These are phyloP conservation scores for Oligia latruncula DNA, from an alignment of 2,888 invertebrate species.

Conservation along the genomic window DNA sequence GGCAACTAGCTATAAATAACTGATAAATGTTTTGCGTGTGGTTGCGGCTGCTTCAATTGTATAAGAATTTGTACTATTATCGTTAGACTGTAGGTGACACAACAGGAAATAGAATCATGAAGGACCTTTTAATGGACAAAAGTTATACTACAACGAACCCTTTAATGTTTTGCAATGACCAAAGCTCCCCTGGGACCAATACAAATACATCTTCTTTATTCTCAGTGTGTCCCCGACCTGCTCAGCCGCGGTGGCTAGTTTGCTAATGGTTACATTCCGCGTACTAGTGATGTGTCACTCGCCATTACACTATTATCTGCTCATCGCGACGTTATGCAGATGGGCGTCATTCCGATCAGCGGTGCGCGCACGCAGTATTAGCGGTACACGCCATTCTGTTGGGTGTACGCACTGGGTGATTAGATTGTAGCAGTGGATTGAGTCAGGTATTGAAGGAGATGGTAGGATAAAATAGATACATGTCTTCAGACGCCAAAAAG, in stretches of 20 bases:
- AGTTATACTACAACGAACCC: not conserved
- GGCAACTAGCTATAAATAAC: no score
- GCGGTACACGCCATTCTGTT: conserved; percentile 17
- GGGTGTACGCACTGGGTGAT: not conserved
- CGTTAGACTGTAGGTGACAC: not conserved
- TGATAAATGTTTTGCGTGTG: no score
- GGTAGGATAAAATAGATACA: not conserved
- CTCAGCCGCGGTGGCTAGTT: not conserved
- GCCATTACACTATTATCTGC: conserved; percentile 24
- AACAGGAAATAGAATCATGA: not conserved
- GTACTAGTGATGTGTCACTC: conserved; percentile 24
- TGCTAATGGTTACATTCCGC: not conserved
- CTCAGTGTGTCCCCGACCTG: conserved; percentile 5
- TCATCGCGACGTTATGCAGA: conserved; percentile 27
- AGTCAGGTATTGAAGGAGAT: not conserved
- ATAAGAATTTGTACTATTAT: not conserved
- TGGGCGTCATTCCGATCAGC: conserved; percentile 38
- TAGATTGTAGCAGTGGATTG: not conserved
- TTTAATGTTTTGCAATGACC: not conserved
- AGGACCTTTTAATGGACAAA: no score
- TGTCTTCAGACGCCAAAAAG: not conserved
- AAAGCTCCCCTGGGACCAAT: not conserved
- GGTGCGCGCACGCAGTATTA: conserved; percentile 22
- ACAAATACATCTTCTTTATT: not conserved
- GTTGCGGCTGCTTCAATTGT: not conserved